A percentile compares a stretch with the other conserved stretches of the same genome.
phyloP scores from a whole-genome alignment of 2,113 vertebrate genomes.

The Hemichromis elongatus region DNA sequence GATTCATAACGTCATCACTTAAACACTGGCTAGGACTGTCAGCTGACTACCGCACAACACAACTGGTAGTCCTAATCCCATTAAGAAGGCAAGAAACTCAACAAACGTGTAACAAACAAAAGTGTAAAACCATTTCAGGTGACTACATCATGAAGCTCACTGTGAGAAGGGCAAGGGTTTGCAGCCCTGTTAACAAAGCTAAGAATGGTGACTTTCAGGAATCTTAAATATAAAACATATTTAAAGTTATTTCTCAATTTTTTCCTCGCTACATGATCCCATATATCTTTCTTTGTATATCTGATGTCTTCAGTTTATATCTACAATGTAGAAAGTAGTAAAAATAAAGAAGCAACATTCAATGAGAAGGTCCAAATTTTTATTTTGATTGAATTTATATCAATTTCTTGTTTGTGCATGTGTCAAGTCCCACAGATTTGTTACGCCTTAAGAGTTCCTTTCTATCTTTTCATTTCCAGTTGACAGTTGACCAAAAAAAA shows the following conservation, averaged over 20 bases:
- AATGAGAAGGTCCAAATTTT: neutral
- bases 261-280: neutral
- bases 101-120: no score
- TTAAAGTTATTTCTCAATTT: neutral
- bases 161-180: no score
- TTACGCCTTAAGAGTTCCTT: neutral
- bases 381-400: neutral
- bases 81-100: no score
- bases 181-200: neutral
- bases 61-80: no score
- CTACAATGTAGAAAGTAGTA: neutral
- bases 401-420: neutral
- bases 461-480: neutral
- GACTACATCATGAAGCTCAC: no score
- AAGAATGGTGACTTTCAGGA: neutral
- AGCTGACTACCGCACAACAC: no score
- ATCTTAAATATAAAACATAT: neutral
- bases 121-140: no score
- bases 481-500: neutral
- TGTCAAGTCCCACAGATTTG: neutral
- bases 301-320: neutral
- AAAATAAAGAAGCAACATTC: neutral
- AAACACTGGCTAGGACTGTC: no score
- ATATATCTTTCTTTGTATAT: neutral
- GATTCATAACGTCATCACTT: no score